Evolutionary conservation across 2,797 vertebrate species (phyloP).

Genomic region (Acanthornis magna): DNA sequence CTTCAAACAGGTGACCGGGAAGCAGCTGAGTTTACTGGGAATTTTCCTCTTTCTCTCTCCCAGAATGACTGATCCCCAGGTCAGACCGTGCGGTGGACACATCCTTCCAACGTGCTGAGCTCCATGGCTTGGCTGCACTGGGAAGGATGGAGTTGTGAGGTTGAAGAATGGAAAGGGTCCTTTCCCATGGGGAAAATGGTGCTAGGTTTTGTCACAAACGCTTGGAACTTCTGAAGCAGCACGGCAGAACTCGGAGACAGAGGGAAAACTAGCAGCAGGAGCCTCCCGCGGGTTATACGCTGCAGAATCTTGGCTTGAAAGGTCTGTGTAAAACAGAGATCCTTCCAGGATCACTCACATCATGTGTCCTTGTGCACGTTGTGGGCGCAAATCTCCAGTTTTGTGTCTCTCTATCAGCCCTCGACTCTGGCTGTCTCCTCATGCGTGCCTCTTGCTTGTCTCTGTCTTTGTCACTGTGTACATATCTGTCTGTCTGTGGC

Average conservation of each 20-base stretch:
- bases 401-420: background rate
- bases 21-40: background rate
- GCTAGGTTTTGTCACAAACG: background rate
- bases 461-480: background rate
- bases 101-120: rapidly evolving
- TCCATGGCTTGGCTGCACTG: background rate
- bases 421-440: background rate
- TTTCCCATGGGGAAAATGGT: background rate
- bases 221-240: background rate
- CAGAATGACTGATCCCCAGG: rapidly evolving
- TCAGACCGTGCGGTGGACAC: background rate
- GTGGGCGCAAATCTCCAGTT: background rate
- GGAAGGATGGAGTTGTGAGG: background rate
- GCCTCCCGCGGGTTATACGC: background rate
- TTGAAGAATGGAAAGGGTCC: background rate
- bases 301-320: background rate
- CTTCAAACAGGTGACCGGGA: background rate
- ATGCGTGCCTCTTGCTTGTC: constrained; percentile 1
- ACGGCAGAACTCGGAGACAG: background rate
- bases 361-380: background rate
- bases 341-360: background rate
- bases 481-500: constrained; percentile 26
- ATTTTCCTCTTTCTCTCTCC: background rate
- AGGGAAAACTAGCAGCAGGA: background rate
- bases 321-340: background rate